Conservation (phyloP, 2,888 invertebrate species). For the Steromphala cineraria region DNA sequence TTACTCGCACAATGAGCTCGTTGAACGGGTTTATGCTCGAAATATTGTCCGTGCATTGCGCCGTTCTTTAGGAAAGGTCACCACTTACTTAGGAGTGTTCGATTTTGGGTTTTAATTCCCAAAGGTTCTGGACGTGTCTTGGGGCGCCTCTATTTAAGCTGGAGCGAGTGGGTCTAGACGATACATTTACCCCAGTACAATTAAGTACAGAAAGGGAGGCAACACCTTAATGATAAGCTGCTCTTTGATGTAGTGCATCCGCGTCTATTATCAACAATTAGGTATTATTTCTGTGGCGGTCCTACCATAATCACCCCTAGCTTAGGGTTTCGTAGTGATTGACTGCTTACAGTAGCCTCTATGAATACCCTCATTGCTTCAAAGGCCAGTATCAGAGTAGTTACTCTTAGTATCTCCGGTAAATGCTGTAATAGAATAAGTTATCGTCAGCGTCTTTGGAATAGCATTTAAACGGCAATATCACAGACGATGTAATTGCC, state of each 20-base stretch:
- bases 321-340: too few relatives aligned
- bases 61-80: background rate
- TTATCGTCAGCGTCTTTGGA: too few relatives aligned
- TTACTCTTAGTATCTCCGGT: too few relatives aligned
- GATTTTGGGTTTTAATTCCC: constrained; percentile 2
- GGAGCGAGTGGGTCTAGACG: background rate
- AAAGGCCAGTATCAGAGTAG: too few relatives aligned
- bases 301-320: background rate
- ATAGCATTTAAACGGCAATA: too few relatives aligned
- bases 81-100: background rate
- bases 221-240: constrained; percentile 2
- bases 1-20: background rate
- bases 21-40: background rate
- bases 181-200: background rate
- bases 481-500: too few relatives aligned
- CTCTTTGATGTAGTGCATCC: background rate
- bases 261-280: background rate
- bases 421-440: too few relatives aligned
- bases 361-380: too few relatives aligned
- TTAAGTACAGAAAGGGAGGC: background rate
- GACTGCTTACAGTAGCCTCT: too few relatives aligned
- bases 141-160: background rate
- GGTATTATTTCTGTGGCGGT: background rate
- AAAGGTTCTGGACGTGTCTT: background rate
- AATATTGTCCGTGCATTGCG: background rate